Base-by-base conservation (phyloP, 2,113 vertebrate species). In the Athene cunicularia region DNA sequence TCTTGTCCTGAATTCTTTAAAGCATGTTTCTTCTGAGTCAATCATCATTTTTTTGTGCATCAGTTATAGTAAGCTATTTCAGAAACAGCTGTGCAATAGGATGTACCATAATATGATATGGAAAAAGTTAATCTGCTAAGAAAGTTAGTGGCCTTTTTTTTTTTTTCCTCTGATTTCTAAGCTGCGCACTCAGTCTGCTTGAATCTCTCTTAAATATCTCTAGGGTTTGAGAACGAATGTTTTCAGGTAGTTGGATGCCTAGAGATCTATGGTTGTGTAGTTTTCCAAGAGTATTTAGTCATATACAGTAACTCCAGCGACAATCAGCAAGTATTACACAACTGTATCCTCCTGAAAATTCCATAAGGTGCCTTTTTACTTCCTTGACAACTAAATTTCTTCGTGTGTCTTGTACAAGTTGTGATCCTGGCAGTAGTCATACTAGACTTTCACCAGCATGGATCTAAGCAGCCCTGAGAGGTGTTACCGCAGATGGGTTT, bases 1-100 rank as follows among this genome's bases (percentile, higher is more conserved):
- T 50, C 55, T 97, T 94, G 55, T 95, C 79, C 91, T 95, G 93
- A 91, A 91, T 83, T 84, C 95, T 94, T 94, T 84, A 88, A 79
- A 92, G 26, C 45, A 16, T 80, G 47, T 89, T 95, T 82, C 83
- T 87, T 82, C 45, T 68, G 49, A 86, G 62, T 92, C 74, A 91
- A 63, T 90, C 45, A 39, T 50, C 18, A 33, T n/a, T 86, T 68
- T 72, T 63, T 63, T 12, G 28, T 68, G 20, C 22, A 87, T 88
- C 56, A 55, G 53, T 71, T 49, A 33, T 20, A 70, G 14, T 23
- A 96, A 90, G 26, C 32, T 66, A 43, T 84, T 80, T 84, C 37
- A 93, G 75, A 93, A 81, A n/a, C 0, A 0, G 11, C 28, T 80
- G 71, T 68, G 45, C 27, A 87, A 64, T 13, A 86, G 26, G 18